Base-by-base conservation (phyloP, 2,113 vertebrate species). In the Madoqua kirkii region DNA sequence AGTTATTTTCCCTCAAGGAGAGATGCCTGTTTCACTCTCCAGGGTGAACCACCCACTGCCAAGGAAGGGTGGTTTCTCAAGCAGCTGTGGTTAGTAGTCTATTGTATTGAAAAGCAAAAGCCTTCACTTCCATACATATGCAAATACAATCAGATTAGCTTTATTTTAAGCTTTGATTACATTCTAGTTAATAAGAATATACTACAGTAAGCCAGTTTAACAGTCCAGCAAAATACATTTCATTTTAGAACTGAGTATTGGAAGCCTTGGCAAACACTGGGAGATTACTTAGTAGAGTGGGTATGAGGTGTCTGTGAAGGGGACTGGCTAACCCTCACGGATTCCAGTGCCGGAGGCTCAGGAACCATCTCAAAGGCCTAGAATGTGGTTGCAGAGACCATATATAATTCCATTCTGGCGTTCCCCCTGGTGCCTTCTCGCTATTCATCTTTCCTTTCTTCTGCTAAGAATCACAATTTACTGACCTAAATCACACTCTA, bases 91-190 rank as follows among this genome's bases (percentile, higher is more conserved):
- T 36, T 62, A 52, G 60, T 43, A 45, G 23, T 76, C 16, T 54
- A 14, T 14, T 25, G 19, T 23, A 12, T 9, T 52, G 33, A 87
- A 87, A 95, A 90, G 67, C 36, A 96, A 54, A 57, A 84, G 27
- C 62, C 8, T 57, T 78, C 81, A 52, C 36, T 74, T 83, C 81
- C 6, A 36, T 89, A 74, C n/a, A 74, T 48, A 88, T 90, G 71
- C 29, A 96, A 93, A 79, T 31, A 76, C 57, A 95, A 96, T 96
- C 64, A 97, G 84, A 95, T n/a, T 52, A 4, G 13, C 83, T 99
- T 99, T 99, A 99, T 98, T 98, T 98, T 52, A 95, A 97, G 92
- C 94, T 95, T 93, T 81, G 89, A 85, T 98, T 98, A 97, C 55
- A 98, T 3, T 97, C 43, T 97, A 74, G 93, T 95, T 97, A 97